These are phyloP conservation scores for Pandion haliaetus DNA, from an alignment of 2,113 vertebrate species.

Conservation along the genomic window DNA sequence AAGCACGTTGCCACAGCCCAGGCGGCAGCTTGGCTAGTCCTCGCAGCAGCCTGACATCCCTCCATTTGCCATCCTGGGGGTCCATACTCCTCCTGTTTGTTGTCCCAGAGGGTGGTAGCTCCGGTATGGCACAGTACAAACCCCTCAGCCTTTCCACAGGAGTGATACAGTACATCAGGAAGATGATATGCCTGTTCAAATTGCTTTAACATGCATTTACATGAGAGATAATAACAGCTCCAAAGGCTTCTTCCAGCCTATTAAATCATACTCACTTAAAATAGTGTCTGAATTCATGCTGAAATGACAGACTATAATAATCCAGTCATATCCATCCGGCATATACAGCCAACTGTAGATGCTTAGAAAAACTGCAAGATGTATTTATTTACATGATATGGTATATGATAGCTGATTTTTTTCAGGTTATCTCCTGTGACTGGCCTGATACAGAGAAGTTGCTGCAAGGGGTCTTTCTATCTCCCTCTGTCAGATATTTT, in stretches of 20 bases:
- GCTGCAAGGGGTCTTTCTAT: background rate
- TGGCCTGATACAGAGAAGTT: background rate
- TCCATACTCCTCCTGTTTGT: background rate
- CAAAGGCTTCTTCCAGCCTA: slow-evolving; percentile 42
- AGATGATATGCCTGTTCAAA: background rate
- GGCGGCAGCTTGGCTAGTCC: background rate
- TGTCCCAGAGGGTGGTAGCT: background rate
- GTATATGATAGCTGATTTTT: background rate
- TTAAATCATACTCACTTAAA: slow-evolving; percentile 55
- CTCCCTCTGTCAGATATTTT: background rate
- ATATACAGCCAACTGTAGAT: background rate
- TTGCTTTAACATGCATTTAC: slow-evolving; percentile 23
- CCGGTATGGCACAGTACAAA: background rate
- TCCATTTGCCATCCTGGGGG: background rate
- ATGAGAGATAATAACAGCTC: slow-evolving; percentile 50
- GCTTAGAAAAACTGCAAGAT: slow-evolving; percentile 19
- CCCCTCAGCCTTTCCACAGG: background rate
- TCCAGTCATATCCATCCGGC: background rate
- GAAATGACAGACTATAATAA: slow-evolving; percentile 47
- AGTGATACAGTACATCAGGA: background rate
- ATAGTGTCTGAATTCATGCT: background rate
- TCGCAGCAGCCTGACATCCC: background rate
- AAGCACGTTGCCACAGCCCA: background rate
- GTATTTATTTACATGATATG: slow-evolving; percentile 7
- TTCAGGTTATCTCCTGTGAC: slow-evolving; percentile 3